These are phyloP conservation scores for Epinephelus moara DNA, from an alignment of 2,113 vertebrate species.

Conservation along the genomic window DNA sequence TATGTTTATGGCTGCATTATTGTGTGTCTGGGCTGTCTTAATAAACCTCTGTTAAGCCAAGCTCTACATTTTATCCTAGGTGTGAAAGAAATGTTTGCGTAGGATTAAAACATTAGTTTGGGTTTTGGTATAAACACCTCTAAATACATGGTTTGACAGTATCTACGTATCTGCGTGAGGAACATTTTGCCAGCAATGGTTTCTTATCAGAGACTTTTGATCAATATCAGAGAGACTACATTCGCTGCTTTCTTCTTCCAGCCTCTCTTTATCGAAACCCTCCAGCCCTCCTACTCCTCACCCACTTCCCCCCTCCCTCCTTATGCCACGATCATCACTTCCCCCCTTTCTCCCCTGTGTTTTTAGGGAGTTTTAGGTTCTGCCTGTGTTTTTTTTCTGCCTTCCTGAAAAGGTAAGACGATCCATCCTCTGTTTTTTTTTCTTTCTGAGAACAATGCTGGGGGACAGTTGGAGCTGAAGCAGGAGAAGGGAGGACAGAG, in stretches of 20 bases:
- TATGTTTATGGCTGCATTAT: too few species aligned
- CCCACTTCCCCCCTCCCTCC: constrained; percentile 13
- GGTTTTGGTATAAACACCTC: background rate
- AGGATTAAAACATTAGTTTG: background rate
- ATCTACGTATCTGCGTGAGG: background rate
- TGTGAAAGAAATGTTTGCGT: background rate
- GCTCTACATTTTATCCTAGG: background rate
- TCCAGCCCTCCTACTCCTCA: background rate
- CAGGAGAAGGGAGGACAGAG: constrained; percentile 29
- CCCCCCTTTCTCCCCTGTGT: constrained; percentile 62
- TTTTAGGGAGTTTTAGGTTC: constrained; percentile 80
- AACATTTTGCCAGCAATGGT: background rate
- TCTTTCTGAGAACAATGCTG: constrained; percentile 69
- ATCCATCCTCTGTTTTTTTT: constrained; percentile 71
- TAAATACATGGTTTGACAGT: background rate
- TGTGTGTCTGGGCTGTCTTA: too few species aligned
- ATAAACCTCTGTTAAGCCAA: too few species aligned
- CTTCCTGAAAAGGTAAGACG: constrained; percentile 83
- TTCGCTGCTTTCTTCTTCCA: background rate
- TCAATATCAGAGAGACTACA: constrained; percentile 10
- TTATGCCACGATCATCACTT: constrained; percentile 34
- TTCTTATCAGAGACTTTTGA: constrained; percentile 1
- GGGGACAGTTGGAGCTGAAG: constrained; percentile 55
- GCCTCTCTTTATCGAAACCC: constrained; percentile 1
- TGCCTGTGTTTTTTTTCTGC: constrained; percentile 62